phyloP scores from a whole-genome alignment of 2,797 vertebrate genomes.

The Typhlichthys eigenmanni region DNA sequence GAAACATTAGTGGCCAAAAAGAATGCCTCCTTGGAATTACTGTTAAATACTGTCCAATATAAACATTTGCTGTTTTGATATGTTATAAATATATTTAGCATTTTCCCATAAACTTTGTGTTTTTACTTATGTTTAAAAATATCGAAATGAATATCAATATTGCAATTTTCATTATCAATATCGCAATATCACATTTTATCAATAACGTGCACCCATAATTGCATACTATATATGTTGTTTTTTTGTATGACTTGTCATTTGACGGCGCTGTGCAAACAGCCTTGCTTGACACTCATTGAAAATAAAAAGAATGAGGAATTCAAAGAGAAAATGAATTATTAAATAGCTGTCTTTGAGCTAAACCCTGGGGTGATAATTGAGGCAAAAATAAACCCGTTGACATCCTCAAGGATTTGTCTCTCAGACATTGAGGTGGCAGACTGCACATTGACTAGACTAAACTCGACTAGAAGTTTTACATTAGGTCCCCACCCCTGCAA shows the following conservation, averaged over 20 bases:
- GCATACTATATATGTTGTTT: no score
- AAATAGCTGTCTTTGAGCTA: constrained; percentile 64
- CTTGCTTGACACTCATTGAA: constrained; percentile 32
- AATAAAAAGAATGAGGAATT: constrained; percentile 46
- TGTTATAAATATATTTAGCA: no score
- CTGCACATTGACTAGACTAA: constrained; percentile 39
- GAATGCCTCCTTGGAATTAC: no score
- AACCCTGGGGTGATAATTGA: constrained; percentile 63
- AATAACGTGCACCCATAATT: no score
- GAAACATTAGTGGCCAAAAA: no score
- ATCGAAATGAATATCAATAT: no score
- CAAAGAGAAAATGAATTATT: constrained; percentile 70
- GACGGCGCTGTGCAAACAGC: constrained; percentile 27
- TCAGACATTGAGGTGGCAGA: constrained; percentile 49
- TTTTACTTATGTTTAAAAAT: no score
- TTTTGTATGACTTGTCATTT: constrained; percentile 1
- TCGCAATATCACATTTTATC: no score
- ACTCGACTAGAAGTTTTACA: constrained; percentile 25
- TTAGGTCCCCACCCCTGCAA: constrained; percentile 1
- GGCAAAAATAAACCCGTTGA: constrained; percentile 66
- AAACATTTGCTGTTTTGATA: no score
- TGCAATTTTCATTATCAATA: no score
- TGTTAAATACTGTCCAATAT: no score
- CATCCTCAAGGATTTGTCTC: constrained; percentile 57
- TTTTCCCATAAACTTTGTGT: no score